A percentile compares a stretch with the other conserved stretches of the same genome.
Conservation (phyloP, 2,888 invertebrate species). For the Cantharis flavilabris region DNA sequence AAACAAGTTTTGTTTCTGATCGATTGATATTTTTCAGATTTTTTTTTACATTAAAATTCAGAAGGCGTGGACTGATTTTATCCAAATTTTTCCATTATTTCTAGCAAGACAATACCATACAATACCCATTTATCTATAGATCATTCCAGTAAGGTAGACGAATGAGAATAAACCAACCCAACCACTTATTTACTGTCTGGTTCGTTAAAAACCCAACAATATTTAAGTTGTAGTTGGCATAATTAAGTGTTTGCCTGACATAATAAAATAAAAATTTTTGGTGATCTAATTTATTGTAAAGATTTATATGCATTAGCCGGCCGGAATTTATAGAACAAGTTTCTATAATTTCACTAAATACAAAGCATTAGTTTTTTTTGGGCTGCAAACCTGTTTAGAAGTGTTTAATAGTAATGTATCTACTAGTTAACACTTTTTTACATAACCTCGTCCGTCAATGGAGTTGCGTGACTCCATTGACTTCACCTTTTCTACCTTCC, state of each 20-base stretch:
- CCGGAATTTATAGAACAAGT: neutral
- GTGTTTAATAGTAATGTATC: neutral
- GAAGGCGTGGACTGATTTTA: neutral
- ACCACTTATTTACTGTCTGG: neutral
- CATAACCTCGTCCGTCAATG: neutral
- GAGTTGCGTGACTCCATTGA: neutral
- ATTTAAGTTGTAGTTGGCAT: neutral
- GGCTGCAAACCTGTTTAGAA: neutral
- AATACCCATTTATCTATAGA: neutral
- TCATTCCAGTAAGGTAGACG: neutral
- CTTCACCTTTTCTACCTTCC: neutral
- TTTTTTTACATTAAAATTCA: neutral
- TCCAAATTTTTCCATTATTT: neutral
- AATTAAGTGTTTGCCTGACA: neutral
- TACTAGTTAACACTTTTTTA: neutral
- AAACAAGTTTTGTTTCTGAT: neutral
- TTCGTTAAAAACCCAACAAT: neutral
- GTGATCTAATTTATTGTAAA: neutral
- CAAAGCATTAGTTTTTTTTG: neutral
- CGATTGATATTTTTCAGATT: neutral
- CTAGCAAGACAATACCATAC: neutral
- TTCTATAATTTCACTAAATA: neutral
- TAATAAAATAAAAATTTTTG: neutral
- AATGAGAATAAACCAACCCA: neutral
- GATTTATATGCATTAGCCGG: neutral